phyloP scores from a whole-genome alignment of 1,140 invertebrate species.

The Diabrotica virgifera region DNA sequence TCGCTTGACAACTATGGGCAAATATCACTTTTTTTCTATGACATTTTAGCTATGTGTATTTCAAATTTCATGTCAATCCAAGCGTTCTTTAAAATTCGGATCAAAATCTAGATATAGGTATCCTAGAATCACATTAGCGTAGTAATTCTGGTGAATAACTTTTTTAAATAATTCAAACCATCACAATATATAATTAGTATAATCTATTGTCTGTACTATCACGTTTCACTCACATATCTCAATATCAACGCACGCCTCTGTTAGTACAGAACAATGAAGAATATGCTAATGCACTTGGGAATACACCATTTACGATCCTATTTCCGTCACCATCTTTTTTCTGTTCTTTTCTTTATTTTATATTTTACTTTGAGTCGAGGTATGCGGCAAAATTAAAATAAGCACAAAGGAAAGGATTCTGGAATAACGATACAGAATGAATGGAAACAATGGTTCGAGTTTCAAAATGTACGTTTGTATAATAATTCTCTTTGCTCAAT shows the following conservation, averaged over 20 bases:
- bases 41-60: no score
- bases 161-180: no score
- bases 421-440: not conserved
- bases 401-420: not conserved
- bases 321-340: not conserved
- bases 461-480: not conserved
- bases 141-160: no score
- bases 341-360: slow-evolving; percentile 3
- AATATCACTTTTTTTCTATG: no score
- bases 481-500: no score
- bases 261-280: not conserved
- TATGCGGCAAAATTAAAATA: not conserved
- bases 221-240: not conserved
- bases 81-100: no score
- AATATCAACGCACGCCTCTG: not conserved
- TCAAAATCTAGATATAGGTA: no score
- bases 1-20: no score
- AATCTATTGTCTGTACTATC: no score
- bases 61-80: no score
- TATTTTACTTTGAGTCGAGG: not conserved
- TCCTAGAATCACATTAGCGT: no score
- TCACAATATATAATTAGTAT: no score
- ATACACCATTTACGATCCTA: slow-evolving; percentile 1
- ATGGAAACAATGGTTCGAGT: not conserved
- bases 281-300: slow-evolving; percentile 1